Base-by-base conservation (phyloP, 2,888 invertebrate species). In the Hirtodrosophila histrioides region DNA sequence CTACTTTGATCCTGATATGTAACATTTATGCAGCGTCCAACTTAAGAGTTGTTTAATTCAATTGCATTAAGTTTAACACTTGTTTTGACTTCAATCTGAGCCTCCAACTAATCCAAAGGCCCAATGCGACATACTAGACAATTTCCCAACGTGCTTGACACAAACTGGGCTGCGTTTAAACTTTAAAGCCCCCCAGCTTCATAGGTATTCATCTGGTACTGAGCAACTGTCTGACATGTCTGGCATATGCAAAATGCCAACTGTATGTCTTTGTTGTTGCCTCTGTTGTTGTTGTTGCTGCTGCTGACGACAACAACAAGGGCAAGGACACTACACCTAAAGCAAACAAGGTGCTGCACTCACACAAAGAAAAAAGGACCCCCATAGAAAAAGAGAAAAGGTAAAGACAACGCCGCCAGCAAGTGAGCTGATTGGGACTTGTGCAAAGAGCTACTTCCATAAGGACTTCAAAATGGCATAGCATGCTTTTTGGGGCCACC, bases 231-330 rank as follows among this genome's bases (percentile, higher is more conserved):
- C 65, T 82, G 62, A 61, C 70, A 82, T 73, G 61, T 70, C 80
- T 70, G 76, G 58, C 83, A 74, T 80, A 81, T 78, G 83, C 80
- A 68, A 75, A 80, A 78, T 78, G 63, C 74, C 74, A 77, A 43
- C 69, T 75, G 65, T 63, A 24, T 57, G 37, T 44, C 35, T 37
- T 61, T 62, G 60, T 61, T 51, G 62, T 53, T 33, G 54, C 40
- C 9, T 12, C 33, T 43, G 41, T 55, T 64, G 54, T 37, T 60
- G 33, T 44, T 55, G 35, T 51, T 64, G 43, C 50, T 56, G 36
- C 36, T 40, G 24, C 23, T 17, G 40, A 49, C 46, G 27, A 70
- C 74, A 66, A 67, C 77, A 79, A 72, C 65, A 81, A 76, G 73
- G 82, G 67, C 79, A 83, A 83, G 83, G 84, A 58, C 81, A 76